Evolutionary conservation across 2,113 vertebrate genomes (phyloP).

Genomic region (Brevimyrus niger): DNA sequence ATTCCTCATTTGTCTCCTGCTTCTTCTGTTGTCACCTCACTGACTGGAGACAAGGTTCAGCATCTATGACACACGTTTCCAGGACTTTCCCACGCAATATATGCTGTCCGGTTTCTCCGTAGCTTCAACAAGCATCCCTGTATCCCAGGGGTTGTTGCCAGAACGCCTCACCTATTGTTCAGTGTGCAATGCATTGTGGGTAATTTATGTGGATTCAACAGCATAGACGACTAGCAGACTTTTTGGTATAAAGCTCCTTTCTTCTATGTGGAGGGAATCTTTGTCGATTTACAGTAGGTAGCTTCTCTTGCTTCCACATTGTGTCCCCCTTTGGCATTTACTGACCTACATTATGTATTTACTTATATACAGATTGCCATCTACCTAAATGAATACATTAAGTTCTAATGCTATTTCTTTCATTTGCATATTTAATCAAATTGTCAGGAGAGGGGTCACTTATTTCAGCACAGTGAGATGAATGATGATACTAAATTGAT

Average conservation of each 20-base stretch:
- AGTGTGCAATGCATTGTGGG: conserved; percentile 31
- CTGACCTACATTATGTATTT: background rate
- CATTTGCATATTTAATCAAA: background rate
- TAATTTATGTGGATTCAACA: conserved; percentile 40
- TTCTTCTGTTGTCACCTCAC: background rate
- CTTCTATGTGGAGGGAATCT: background rate
- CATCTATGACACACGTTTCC: conserved; percentile 41
- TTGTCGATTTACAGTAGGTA: background rate
- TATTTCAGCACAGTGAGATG: background rate
- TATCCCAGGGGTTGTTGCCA: conserved; percentile 43
- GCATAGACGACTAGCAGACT: conserved; percentile 18
- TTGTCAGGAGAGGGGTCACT: background rate
- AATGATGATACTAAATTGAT: background rate
- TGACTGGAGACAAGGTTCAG: conserved; percentile 46
- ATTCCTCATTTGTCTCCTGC: background rate
- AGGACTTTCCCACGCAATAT: conserved; percentile 46
- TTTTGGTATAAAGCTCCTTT: background rate
- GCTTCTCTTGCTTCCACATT: background rate
- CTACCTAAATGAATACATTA: background rate
- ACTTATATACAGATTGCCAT: background rate
- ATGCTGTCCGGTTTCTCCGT: conserved; percentile 46
- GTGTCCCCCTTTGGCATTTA: background rate
- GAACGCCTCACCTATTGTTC: conserved; percentile 29
- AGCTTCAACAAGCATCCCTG: conserved; percentile 32
- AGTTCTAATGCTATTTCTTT: background rate